Conservation (phyloP, 1,140 invertebrate species). For the Sitobion miscanthi region DNA sequence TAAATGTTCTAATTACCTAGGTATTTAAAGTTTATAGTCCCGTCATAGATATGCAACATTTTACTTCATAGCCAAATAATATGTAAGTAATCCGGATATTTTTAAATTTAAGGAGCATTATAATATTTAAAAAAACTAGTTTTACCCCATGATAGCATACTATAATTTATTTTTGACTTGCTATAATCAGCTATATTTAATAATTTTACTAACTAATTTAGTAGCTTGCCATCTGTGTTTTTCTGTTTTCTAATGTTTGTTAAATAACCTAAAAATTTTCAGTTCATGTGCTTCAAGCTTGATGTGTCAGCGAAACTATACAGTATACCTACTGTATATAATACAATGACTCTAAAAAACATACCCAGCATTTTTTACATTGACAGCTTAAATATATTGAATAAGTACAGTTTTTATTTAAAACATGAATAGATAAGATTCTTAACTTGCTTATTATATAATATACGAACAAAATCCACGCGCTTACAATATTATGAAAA, state of each 20-base stretch:
- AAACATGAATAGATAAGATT: too few species aligned
- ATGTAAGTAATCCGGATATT: conserved; percentile 9
- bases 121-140: background rate
- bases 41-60: background rate
- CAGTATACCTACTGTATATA: background rate
- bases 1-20: background rate
- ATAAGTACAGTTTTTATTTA: too few species aligned
- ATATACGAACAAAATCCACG: too few species aligned
- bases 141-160: background rate
- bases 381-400: too few species aligned
- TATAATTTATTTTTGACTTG: background rate
- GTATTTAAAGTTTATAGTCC: background rate
- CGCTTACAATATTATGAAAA: too few species aligned
- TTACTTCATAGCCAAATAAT: background rate
- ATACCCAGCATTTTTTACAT: too few species aligned
- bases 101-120: background rate
- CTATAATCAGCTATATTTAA: background rate
- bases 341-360: background rate
- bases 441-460: too few species aligned
- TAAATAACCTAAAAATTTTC: background rate
- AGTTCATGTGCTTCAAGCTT: background rate
- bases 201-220: background rate
- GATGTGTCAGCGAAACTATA: background rate
- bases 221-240: background rate
- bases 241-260: background rate